Evolutionary conservation across 2,797 vertebrate species (phyloP).

Genomic region (Harpagifer antarcticus): DNA sequence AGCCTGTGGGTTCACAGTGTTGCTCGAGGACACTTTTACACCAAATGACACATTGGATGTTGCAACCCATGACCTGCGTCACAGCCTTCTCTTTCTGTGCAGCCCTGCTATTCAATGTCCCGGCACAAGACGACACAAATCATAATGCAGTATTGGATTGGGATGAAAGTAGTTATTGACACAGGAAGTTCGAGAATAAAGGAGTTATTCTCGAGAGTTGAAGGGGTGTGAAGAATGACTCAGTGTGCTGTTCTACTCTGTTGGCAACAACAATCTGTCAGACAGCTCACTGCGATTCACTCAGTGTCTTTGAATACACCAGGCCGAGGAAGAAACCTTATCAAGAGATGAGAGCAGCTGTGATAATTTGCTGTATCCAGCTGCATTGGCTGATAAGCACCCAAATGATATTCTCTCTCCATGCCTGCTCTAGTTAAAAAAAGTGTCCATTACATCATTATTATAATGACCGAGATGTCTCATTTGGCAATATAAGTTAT

Average conservation of each 20-base stretch:
- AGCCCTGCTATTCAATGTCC: constrained; percentile 21
- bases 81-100: background rate
- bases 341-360: constrained; percentile 77
- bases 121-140: constrained; percentile 27
- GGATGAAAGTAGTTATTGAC: constrained; percentile 46
- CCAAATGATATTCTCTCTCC: constrained; percentile 76
- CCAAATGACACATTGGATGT: constrained; percentile 29
- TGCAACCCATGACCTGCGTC: constrained; percentile 24
- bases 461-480: constrained; percentile 3
- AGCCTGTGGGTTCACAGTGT: constrained; percentile 25
- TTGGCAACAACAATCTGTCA: constrained; percentile 70
- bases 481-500: constrained; percentile 13
- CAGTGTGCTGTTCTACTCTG: constrained; percentile 60
- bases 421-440: constrained; percentile 81
- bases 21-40: constrained; percentile 39
- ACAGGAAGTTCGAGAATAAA: constrained; percentile 34
- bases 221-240: constrained; percentile 54
- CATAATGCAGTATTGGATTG: constrained; percentile 17
- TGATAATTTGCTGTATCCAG: constrained; percentile 76
- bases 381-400: constrained; percentile 80
- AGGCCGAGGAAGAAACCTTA: constrained; percentile 72
- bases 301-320: constrained; percentile 71
- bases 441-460: constrained; percentile 24
- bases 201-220: constrained; percentile 26
- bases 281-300: constrained; percentile 61